A percentile compares a stretch with the other conserved stretches of the same genome.
Evolutionary conservation across 2,797 vertebrate species (phyloP).

Genomic region (Falco concolor): DNA sequence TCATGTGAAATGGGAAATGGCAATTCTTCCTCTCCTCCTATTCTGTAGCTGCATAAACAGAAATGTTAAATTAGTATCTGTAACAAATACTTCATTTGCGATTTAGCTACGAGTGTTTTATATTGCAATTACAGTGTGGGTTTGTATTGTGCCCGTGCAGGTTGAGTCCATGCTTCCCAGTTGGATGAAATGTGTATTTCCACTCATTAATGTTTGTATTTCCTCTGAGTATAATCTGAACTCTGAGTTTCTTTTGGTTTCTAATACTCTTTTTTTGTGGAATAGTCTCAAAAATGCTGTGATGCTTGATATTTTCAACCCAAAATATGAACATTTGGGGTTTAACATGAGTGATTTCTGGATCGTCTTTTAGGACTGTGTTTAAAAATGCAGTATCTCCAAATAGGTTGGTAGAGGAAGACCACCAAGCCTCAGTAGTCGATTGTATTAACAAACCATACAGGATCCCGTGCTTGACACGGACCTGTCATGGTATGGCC

Average conservation of each 20-base stretch:
- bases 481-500: not conserved
- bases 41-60: not conserved
- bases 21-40: not conserved
- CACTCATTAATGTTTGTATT: not conserved
- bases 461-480: not conserved
- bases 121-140: not conserved
- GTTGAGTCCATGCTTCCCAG: not conserved
- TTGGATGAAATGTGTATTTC: not conserved
- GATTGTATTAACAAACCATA: not conserved
- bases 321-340: not conserved
- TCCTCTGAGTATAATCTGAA: not conserved
- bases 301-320: not conserved
- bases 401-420: not conserved
- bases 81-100: not conserved
- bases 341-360: not conserved
- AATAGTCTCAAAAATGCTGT: not conserved
- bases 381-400: not conserved
- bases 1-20: not conserved
- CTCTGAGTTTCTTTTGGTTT: not conserved
- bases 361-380: not conserved
- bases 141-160: not conserved
- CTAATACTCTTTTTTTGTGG: no score
- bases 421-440: not conserved
- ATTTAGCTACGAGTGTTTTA: not conserved
- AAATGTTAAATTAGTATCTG: not conserved